Conservation (phyloP, 2,888 invertebrate species). For the Polymixis flavicincta region DNA sequence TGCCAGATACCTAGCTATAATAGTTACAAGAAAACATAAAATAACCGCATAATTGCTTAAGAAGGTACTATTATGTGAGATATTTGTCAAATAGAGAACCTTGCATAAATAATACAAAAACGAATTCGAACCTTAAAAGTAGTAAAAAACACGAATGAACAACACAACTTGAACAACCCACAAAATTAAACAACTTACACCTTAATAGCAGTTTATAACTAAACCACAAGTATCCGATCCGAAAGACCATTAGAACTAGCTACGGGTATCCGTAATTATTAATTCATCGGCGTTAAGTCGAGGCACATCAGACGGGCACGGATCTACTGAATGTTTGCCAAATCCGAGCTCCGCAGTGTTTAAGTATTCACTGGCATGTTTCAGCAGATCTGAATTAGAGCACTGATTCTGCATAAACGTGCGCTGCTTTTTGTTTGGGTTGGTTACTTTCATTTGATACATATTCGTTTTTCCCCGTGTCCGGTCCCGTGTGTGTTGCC, state of each 20-base stretch:
- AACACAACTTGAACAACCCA: background rate
- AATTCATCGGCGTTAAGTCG: constrained; percentile 66
- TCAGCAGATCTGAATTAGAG: constrained; percentile 72
- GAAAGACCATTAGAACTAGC: constrained; percentile 51
- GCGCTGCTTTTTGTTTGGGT: constrained; percentile 40
- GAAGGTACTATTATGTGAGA: no score
- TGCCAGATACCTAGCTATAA: background rate
- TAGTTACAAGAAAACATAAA: background rate
- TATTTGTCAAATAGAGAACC: background rate
- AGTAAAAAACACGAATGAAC: background rate
- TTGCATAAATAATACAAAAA: background rate
- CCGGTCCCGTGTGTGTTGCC: no score
- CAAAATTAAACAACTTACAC: constrained; percentile 37
- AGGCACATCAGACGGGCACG: constrained; percentile 47
- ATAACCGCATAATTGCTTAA: background rate
- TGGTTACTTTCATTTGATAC: background rate
- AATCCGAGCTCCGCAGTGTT: constrained; percentile 71
- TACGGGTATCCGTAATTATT: constrained; percentile 67
- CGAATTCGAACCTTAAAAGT: no score
- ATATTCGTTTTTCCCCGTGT: no score
- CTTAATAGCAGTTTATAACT: constrained; percentile 50
- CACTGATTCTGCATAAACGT: constrained; percentile 70
- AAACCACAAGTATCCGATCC: constrained; percentile 32
- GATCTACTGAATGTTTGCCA: constrained; percentile 73
- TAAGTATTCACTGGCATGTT: constrained; percentile 77